Evolutionary conservation across 1,140 invertebrate genomes (phyloP).

Genomic region (Pararge aegeria): DNA sequence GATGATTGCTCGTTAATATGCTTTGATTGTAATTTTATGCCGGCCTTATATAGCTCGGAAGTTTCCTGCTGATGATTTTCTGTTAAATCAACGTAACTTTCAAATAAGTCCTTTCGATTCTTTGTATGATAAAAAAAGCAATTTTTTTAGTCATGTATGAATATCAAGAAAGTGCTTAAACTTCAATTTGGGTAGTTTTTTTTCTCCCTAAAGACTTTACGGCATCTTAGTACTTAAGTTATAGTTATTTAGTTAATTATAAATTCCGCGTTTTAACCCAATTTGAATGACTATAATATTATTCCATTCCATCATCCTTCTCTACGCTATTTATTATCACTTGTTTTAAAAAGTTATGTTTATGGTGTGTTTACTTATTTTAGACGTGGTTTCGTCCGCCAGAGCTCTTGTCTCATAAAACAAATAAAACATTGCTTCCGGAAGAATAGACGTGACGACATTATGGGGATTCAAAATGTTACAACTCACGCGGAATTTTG

Average conservation of each 20-base stretch:
- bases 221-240: too few relatives aligned
- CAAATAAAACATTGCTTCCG: slow-evolving; percentile 3
- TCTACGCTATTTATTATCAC: too few relatives aligned
- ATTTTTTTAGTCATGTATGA: too few relatives aligned
- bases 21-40: slow-evolving; percentile 11
- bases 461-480: slow-evolving; percentile 22
- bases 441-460: slow-evolving; percentile 19
- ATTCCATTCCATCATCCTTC: too few relatives aligned
- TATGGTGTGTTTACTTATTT: background rate
- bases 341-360: too few relatives aligned
- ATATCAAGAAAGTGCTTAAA: too few relatives aligned
- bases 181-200: too few relatives aligned
- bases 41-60: slow-evolving; percentile 7
- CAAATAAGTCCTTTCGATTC: background rate
- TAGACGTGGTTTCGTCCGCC: too few relatives aligned
- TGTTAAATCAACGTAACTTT: slow-evolving; percentile 3
- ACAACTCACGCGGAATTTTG: slow-evolving; percentile 2
- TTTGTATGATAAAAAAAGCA: background rate
- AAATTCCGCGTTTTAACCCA: too few relatives aligned
- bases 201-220: too few relatives aligned
- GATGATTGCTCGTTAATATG: slow-evolving; percentile 10
- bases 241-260: too few relatives aligned
- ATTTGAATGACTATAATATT: too few relatives aligned
- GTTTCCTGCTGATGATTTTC: slow-evolving; percentile 9
- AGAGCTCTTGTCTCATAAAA: background rate